Percentiles rank a stretch among this genome's conserved stretches.
Conservation (phyloP, 2,113 vertebrate genomes). For the Sylvietta virens region DNA sequence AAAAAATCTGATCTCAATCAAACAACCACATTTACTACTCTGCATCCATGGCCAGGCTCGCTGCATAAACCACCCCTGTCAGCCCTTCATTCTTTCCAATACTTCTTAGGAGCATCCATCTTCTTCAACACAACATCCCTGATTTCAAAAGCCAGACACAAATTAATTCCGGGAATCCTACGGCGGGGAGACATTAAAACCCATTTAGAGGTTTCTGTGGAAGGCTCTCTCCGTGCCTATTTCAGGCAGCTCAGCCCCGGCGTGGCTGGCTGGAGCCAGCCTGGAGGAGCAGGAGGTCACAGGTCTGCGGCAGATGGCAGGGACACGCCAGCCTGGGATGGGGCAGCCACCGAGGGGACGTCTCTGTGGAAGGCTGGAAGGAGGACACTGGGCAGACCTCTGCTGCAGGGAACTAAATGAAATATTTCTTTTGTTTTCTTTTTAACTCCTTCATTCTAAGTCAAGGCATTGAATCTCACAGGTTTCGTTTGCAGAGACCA, state of each 20-base stretch:
- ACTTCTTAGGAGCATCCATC: constrained; percentile 41
- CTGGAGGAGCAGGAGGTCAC: background rate
- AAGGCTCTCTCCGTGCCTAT: constrained; percentile 9
- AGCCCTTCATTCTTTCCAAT: constrained; percentile 24
- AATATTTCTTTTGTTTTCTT: background rate
- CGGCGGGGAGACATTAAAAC: constrained; percentile 25
- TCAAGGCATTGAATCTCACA: background rate
- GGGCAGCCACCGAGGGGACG: background rate
- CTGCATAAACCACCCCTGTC: constrained; percentile 8
- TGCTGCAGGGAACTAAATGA: background rate
- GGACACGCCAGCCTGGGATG: background rate
- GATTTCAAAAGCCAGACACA: constrained; percentile 47
- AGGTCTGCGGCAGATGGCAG: background rate
- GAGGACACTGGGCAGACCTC: background rate
- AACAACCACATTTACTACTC: constrained; percentile 14
- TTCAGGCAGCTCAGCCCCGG: background rate
- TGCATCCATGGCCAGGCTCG: background rate
- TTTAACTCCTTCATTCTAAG: background rate
- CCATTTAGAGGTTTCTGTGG: constrained; percentile 64
- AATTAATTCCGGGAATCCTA: constrained; percentile 66
- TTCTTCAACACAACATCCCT: constrained; percentile 39
- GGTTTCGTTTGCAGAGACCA: background rate
- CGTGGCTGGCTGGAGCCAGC: constrained; percentile 19
- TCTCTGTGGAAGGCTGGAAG: background rate
- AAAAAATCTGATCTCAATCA: constrained; percentile 17